These are phyloP conservation scores for Halcyon senegalensis DNA, from an alignment of 2,113 vertebrate genomes.

Conservation along the genomic window DNA sequence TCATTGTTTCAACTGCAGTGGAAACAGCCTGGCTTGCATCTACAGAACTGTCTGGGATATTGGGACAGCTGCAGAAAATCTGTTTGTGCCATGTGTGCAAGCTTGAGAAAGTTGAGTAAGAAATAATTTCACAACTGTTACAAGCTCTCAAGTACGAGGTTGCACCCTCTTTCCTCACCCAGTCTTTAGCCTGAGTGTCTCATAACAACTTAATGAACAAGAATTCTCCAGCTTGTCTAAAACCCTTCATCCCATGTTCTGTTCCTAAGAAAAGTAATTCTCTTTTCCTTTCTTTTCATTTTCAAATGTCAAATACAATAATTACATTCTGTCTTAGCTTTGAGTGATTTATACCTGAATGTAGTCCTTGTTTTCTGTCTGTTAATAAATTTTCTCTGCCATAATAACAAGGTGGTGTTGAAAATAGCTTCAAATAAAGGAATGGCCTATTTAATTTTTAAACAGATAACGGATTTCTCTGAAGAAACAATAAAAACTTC, in stretches of 20 bases:
- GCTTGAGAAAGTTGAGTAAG: neutral
- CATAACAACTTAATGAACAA: neutral
- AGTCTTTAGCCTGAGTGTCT: neutral
- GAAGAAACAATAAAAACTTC: neutral
- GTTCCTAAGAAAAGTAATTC: neutral
- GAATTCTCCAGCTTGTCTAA: neutral
- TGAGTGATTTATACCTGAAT: neutral
- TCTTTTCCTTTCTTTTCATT: neutral
- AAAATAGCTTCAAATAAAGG: neutral
- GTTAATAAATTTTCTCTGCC: neutral
- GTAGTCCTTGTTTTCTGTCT: neutral
- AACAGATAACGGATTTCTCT: neutral
- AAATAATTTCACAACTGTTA: neutral
- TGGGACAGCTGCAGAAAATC: neutral
- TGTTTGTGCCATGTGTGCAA: neutral
- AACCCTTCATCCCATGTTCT: neutral
- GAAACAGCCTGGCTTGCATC: neutral
- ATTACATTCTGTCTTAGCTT: neutral
- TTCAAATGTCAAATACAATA: neutral
- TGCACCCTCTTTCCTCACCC: neutral
- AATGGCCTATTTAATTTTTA: neutral
- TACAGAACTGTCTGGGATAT: neutral
- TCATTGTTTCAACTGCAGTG: neutral
- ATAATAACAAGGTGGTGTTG: neutral
- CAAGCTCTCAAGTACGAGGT: neutral